Evolutionary conservation across 2,113 vertebrate species (phyloP).

Genomic region (Hippocampus zosterae): DNA sequence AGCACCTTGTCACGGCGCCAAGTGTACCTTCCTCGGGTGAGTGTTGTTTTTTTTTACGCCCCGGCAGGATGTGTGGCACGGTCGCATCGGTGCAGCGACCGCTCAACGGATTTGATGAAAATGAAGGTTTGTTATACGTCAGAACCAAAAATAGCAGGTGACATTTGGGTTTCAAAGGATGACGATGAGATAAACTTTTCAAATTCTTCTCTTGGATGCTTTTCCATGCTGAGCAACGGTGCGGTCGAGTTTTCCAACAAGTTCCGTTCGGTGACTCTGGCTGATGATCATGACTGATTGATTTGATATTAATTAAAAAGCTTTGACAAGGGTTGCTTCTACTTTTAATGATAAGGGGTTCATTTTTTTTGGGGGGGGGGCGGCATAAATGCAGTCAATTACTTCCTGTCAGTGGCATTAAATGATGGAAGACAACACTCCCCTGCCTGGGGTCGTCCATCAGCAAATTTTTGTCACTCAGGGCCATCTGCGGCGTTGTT

Average conservation of each 20-base stretch:
- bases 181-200: too few relatives aligned
- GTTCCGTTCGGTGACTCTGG: too few relatives aligned
- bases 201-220: too few relatives aligned
- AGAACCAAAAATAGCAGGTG: too few relatives aligned
- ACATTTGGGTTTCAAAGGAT: too few relatives aligned
- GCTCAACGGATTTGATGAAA: too few relatives aligned
- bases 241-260: too few relatives aligned
- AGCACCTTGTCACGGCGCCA: not conserved
- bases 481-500: conserved; percentile 19
- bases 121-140: too few relatives aligned
- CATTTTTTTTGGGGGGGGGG: not conserved
- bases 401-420: conserved; percentile 2
- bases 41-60: not conserved
- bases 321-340: conserved; percentile 12
- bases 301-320: not conserved
- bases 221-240: too few relatives aligned
- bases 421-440: conserved; percentile 5
- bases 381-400: conserved; percentile 35
- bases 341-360: conserved; percentile 10
- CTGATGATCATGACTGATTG: not conserved
- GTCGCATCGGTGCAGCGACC: not conserved
- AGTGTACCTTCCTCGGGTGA: not conserved
- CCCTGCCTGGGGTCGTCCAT: conserved; percentile 12
- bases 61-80: not conserved
- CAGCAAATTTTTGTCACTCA: conserved; percentile 46